Conservation (phyloP, 2,113 vertebrate genomes). For the Daboia siamensis region DNA sequence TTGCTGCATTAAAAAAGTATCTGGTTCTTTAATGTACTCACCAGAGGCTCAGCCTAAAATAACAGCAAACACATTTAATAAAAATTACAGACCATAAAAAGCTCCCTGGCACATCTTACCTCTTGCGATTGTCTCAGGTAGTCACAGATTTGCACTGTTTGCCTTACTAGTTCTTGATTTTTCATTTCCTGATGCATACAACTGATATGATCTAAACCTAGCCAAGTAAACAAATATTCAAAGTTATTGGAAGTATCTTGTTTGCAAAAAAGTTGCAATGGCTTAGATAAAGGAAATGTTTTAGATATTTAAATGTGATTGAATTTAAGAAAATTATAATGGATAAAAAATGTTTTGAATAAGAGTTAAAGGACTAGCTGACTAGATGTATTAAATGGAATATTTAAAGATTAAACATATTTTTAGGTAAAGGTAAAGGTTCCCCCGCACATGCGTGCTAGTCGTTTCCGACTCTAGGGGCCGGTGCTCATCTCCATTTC, state of each 20-base stretch:
- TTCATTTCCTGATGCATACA: conserved; percentile 70
- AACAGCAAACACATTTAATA: background rate
- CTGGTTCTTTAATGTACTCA: background rate
- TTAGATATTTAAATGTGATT: no score
- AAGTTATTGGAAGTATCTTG: background rate
- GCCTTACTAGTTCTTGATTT: conserved; percentile 48
- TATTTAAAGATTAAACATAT: no score
- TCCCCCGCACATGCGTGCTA: no score
- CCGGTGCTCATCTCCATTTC: no score
- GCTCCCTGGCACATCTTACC: conserved; percentile 54
- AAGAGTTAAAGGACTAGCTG: no score
- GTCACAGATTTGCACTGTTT: conserved; percentile 56
- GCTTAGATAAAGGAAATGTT: no score
- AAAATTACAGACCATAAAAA: background rate
- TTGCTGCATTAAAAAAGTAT: conserved; percentile 7
- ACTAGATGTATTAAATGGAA: no score
- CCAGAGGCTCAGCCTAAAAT: background rate
- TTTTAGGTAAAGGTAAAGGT: no score
- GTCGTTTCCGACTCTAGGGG: no score
- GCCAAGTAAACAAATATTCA: conserved; percentile 42
- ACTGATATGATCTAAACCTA: conserved; percentile 78
- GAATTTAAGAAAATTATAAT: no score
- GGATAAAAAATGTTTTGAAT: no score
- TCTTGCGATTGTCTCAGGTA: conserved; percentile 59
- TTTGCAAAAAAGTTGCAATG: background rate